phyloP scores from a whole-genome alignment of 92 coral and sea anemone species.

The Actinernus sp. region DNA sequence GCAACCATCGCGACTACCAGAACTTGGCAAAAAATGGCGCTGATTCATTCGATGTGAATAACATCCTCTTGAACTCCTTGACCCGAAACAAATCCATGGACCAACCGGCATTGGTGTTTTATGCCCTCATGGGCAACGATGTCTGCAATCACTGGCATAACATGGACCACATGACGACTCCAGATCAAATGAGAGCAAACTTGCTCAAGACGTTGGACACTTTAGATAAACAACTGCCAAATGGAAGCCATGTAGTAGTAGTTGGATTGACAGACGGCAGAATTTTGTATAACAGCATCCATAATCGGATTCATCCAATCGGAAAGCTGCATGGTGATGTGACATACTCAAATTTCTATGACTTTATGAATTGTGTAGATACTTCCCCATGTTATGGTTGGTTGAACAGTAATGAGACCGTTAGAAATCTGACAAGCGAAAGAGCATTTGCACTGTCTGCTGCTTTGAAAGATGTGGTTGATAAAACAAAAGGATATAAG shows the following conservation, averaged over 20 bases:
- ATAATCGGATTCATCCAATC: conserved; percentile 91
- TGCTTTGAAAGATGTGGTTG: conserved; percentile 79
- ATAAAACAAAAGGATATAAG: conserved; percentile 41
- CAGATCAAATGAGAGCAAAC: conserved; percentile 84
- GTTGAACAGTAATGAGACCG: conserved; percentile 87
- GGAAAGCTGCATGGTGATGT: conserved; percentile 88
- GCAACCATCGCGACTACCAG: conserved; percentile 98
- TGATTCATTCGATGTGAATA: conserved; percentile 88
- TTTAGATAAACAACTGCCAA: conserved; percentile 76
- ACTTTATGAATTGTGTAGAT: conserved; percentile 93
- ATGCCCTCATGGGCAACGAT: conserved; percentile 90
- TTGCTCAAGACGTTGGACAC: conserved; percentile 73
- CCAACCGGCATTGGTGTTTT: conserved; percentile 93
- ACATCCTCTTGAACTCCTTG: conserved; percentile 63
- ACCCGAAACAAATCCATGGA: conserved; percentile 76
- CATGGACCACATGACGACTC: conserved; percentile 82
- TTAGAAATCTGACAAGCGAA: conserved; percentile 78
- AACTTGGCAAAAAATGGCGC: conserved; percentile 98
- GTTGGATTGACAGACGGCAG: conserved; percentile 90
- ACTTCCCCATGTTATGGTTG: conserved; percentile 94
- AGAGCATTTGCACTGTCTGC: conserved; percentile 76
- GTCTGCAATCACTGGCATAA: conserved; percentile 78
- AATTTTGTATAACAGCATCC: conserved; percentile 82
- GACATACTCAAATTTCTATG: conserved; percentile 85
- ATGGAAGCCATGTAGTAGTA: conserved; percentile 86